These are phyloP conservation scores for Hylaeus anthracinus DNA, from an alignment of 1,140 invertebrate genomes.

Conservation along the genomic window DNA sequence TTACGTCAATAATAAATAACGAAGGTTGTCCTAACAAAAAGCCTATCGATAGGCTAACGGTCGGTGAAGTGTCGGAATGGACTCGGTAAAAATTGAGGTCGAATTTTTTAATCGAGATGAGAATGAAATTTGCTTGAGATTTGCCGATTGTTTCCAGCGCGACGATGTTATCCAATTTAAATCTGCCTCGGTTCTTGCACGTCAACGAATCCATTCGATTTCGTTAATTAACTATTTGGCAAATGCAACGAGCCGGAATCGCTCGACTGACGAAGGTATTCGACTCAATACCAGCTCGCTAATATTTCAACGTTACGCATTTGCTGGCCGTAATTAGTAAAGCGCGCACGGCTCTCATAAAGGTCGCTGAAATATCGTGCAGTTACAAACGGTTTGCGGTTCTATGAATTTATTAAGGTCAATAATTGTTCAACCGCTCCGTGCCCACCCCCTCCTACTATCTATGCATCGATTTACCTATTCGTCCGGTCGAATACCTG, in stretches of 20 bases:
- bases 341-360: neutral
- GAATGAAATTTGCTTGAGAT: too few relatives aligned
- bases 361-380: constrained; percentile 22
- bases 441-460: too few relatives aligned
- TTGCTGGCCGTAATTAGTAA: neutral
- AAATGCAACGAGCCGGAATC: neutral
- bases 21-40: too few relatives aligned
- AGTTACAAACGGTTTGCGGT: constrained; percentile 8
- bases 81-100: too few relatives aligned
- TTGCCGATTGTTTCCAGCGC: neutral
- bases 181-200: neutral
- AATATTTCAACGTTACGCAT: neutral
- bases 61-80: too few relatives aligned
- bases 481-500: too few relatives aligned
- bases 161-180: neutral
- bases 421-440: neutral
- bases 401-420: constrained; percentile 22
- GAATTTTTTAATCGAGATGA: too few relatives aligned
- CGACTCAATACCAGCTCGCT: neutral
- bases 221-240: neutral
- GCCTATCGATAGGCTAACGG: too few relatives aligned
- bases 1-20: too few relatives aligned
- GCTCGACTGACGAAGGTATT: neutral
- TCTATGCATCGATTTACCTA: too few relatives aligned
- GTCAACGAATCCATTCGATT: neutral